phyloP scores from a whole-genome alignment of 2,888 invertebrate species.

The Platypus cylindrus region DNA sequence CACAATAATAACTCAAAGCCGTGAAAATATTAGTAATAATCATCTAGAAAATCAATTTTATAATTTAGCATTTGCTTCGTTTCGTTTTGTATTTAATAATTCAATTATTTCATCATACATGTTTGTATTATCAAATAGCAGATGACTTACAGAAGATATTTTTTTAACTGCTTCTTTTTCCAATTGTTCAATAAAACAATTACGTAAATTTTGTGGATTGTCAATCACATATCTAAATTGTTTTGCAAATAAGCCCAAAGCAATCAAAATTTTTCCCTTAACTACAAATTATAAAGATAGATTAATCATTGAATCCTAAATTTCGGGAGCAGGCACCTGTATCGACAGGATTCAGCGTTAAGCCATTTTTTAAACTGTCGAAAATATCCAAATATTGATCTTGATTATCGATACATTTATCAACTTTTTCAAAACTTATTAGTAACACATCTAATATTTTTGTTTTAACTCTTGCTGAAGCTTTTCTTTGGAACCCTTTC shows the following conservation, averaged over 20 bases:
- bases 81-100: neutral
- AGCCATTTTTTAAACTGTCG: slow-evolving; percentile 13
- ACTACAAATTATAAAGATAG: slow-evolving; percentile 22
- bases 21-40: slow-evolving; percentile 23
- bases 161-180: slow-evolving; percentile 18
- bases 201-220: slow-evolving; percentile 18
- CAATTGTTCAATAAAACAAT: slow-evolving; percentile 19
- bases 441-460: slow-evolving; percentile 23
- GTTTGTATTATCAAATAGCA: no score
- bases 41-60: slow-evolving; percentile 5
- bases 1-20: slow-evolving; percentile 24
- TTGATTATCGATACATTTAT: slow-evolving; percentile 17
- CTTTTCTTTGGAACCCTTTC: slow-evolving; percentile 18
- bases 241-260: slow-evolving; percentile 25
- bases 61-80: neutral
- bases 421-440: slow-evolving; percentile 23
- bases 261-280: slow-evolving; percentile 21
- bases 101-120: neutral
- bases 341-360: slow-evolving; percentile 18
- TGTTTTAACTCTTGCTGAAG: slow-evolving; percentile 22
- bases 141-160: slow-evolving; percentile 17
- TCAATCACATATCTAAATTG: slow-evolving; percentile 22
- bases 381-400: slow-evolving; percentile 18
- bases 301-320: neutral
- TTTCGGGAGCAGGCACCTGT: slow-evolving; percentile 22